Base-by-base conservation (phyloP, 2,113 vertebrate genomes). In the Psammodynastes pulverulentus region DNA sequence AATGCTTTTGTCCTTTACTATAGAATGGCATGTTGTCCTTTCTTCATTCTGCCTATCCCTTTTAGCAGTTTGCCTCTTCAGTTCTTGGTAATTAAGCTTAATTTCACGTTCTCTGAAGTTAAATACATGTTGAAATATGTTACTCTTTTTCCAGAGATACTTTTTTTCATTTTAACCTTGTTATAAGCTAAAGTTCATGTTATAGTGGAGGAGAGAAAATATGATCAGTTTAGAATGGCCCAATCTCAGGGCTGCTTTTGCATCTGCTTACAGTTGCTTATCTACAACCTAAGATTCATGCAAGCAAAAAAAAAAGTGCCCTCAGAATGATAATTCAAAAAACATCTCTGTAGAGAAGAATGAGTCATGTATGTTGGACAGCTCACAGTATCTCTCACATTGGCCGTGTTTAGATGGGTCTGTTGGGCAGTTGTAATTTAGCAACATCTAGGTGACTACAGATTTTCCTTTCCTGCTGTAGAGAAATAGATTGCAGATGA, bases 1-100 rank as follows among this genome's bases (percentile, higher is more conserved):
- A 92, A 91, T 94, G 86, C 94, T 95, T 95, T 19, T 89, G 84
- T 84, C 86, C 52, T 17, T 92, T 86, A 92, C 88, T 88, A 89
- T 89, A 92, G 88, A 92, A 46, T 49, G 45, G 53, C 39, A 85
- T 19, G 17, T n/a, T 39, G 58, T 91, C 43, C 52, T 84, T 45
- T 3, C 67, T 49, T 89, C 84, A 34, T 79, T 15, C 29, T 86
- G 7, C 62, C 17, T 91, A 23, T 49, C 87, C 10, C 45, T 79
- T 91, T 86, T 62, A 21, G 26, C 52, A 45, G 24, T 46, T 29
- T 26, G 24, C 19, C 2, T 43, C 29, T 85, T 79, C 9, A 46
- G 2, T 62, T 62, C 62, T 87, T 87, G 45, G 53, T 92, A 5
- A 23, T 51, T 52, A 51, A 17, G 29, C 24, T 52, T 49, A 54